Evolutionary conservation across 2,797 vertebrate species (phyloP), one percentile per base, ranked within the genome.

Genomic region (Tolypeutes matacus): DNA sequence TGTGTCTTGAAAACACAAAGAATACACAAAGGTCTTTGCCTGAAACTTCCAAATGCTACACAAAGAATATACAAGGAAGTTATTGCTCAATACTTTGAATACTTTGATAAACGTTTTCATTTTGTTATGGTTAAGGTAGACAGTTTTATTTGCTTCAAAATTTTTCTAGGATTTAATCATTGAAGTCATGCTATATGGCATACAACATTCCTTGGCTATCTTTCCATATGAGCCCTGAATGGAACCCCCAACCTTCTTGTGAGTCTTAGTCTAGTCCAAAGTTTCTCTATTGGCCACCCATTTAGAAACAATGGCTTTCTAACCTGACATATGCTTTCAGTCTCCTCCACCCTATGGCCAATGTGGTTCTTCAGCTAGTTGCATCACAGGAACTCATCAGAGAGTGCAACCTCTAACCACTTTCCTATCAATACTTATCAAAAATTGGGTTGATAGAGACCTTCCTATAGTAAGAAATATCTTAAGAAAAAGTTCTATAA

Each of bases 1-100:
- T 49, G n/a, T 78, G 62, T 86, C 92, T 69, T 89, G n/a, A 77
- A 93, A 93, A 85, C 34, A 82, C 17, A 76, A 31, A 31, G 49
- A 88, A 23, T 49, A 69, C 51, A 11, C 36, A 23, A 42, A 81
- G 49, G 13, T 5, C 46, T 77, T 94, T 76, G 39, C 34, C 69
- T 46, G 7, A 91, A 89, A 23, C n/a, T 60, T 27, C 51, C 46
- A 31, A n/a, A 51, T 58, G 78, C 31, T 31, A 27, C 27, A 20
- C 58, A 27, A 77, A 29, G 13, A 56, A 46, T 46, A 67, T 6
- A 69, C 14, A 58, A n/a, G n/a, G 20, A 29, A 42, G 5, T 51
- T 56, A n/a, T 7, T 64, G 36, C 36, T 89, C n/a, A 34, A 8
- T 60, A n/a, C n/a, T n/a, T 76, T 62, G 75, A 58, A 76, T 18